A percentile compares a stretch with the other conserved stretches of the same genome.
phyloP scores from a whole-genome alignment of 2,888 invertebrate genomes.

The Andricus quercusramuli region DNA sequence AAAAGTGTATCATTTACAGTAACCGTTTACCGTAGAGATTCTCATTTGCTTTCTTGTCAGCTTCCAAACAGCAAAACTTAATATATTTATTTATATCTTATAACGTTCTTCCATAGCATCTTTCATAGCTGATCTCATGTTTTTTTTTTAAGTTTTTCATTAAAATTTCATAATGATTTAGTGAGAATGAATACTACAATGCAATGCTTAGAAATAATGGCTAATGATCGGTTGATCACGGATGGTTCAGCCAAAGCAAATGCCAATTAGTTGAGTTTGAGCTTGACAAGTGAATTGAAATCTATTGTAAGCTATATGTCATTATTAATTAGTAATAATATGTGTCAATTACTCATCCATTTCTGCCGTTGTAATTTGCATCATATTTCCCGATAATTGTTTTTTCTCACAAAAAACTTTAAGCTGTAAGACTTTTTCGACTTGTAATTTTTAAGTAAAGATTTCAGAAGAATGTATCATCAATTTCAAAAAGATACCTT shows the following conservation, averaged over 20 bases:
- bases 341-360: background rate
- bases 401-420: background rate
- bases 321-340: background rate
- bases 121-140: background rate
- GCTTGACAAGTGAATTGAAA: background rate
- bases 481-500: background rate
- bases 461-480: background rate
- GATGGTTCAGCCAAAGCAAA: background rate
- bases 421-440: background rate
- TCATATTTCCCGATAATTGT: no score
- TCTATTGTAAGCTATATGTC: constrained; percentile 17
- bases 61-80: no score
- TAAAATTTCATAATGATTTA: background rate
- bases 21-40: no score
- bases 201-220: background rate
- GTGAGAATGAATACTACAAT: background rate
- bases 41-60: no score
- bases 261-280: constrained; percentile 8
- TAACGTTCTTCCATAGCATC: background rate
- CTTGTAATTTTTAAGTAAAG: background rate
- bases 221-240: background rate
- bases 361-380: background rate
- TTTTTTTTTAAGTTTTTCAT: background rate
- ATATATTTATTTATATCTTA: background rate
- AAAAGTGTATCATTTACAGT: no score